Base-by-base conservation (phyloP, 2,888 invertebrate species). In the Calameuta idolon region DNA sequence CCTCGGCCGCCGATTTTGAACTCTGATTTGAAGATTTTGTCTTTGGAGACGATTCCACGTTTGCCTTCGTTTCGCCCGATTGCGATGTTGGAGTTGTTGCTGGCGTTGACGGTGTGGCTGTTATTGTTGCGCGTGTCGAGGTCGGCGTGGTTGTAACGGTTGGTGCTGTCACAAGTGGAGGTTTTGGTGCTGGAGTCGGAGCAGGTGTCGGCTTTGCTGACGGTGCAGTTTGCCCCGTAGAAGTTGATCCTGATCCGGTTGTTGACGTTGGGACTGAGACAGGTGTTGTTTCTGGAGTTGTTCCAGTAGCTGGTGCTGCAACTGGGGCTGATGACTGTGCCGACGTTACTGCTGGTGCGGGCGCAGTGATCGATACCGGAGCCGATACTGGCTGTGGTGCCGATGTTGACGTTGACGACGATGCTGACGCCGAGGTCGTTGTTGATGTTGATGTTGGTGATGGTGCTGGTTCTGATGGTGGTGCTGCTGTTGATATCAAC, bases 221-320 rank as follows among this genome's bases (percentile, higher is more conserved):
- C 31, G 75, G n/a, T 33, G 33, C 30, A 34, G 75, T 34, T 69
- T 75, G 69, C 78, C 69, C 35, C 23, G 55, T 55, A 71, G 71
- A 15, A 33, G n/a, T 30, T 71, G 76, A 90, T 92, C 80, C 92
- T 92, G 79, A 92, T 88, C 91, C 92, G 92, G 85, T 92, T 92
- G 74, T 90, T 92, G 83, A 87, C 92, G 76, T 15, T 69, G 69
- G 69, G 34, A 37, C 69, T 69, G 77, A 69, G 33, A 69, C 37
- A 37, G 79, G 12, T 23, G 73, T 73, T 37, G 76, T 55, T 31
- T 55, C 55, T 55, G 55, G 55, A 23, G 76, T 68, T 75, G 80
- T 76, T 76, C 80, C 37, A 75, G 81, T 69, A 55, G 77, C 69
- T 77, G 81, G 33, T 12, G 76, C 11, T 34, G 77, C 30, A 34